These are phyloP conservation scores for Cynaeus angustus DNA, from an alignment of 2,888 invertebrate species.

Conservation along the genomic window DNA sequence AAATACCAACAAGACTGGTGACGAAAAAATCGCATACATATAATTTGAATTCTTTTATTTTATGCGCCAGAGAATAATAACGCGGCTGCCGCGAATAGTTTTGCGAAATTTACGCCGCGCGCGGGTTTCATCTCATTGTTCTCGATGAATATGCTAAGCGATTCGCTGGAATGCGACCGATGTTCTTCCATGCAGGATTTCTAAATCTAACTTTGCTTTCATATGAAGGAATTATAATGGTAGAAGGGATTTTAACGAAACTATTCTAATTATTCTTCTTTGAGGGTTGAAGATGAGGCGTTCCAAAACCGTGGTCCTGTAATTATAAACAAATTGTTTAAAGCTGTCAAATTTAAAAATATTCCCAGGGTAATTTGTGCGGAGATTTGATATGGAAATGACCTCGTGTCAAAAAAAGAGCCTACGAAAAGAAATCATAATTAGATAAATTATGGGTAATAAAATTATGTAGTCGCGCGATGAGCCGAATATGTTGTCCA, in stretches of 20 bases:
- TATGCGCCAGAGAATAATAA: conserved; percentile 69
- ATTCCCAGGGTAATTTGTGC: not conserved
- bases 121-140: conserved; percentile 70
- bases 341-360: not conserved
- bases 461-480: conserved; percentile 35
- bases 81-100: conserved; percentile 71
- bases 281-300: not conserved
- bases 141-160: conserved; percentile 71
- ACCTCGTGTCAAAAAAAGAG: conserved; percentile 17
- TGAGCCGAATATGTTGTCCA: conserved; percentile 46
- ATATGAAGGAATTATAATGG: conserved; percentile 51
- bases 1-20: conserved; percentile 70
- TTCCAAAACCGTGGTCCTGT: no score
- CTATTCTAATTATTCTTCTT: conserved; percentile 48
- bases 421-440: conserved; percentile 34
- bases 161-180: conserved; percentile 62
- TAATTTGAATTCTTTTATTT: conserved; percentile 72
- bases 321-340: not conserved
- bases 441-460: conserved; percentile 47
- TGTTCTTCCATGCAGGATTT: conserved; percentile 58
- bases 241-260: conserved; percentile 44
- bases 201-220: conserved; percentile 51
- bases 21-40: conserved; percentile 71
- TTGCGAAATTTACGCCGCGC: conserved; percentile 70
- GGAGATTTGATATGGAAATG: conserved; percentile 30